phyloP scores from a whole-genome alignment of 2,888 invertebrate species.

The Lysandra coridon region DNA sequence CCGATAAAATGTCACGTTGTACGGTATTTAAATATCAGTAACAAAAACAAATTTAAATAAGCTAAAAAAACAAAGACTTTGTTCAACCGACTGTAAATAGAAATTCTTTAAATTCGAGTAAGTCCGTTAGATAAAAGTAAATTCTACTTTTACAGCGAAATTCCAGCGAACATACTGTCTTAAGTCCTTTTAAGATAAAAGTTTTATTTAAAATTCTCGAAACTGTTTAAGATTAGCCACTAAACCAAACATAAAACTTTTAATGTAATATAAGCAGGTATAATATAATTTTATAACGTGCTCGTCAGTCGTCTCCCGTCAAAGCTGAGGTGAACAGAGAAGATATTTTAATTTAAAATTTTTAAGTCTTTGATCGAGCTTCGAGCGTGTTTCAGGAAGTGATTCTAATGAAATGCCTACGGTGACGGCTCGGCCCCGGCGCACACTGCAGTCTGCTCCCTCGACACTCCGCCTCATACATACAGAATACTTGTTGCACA shows the following conservation, averaged over 20 bases:
- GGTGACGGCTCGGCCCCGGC: background rate
- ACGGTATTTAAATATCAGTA: background rate
- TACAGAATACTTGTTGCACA: background rate
- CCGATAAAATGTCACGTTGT: no score
- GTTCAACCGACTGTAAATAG: background rate
- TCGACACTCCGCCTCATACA: background rate
- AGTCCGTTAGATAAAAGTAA: slow-evolving; percentile 11
- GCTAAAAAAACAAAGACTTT: background rate
- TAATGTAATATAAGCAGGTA: background rate
- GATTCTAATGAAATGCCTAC: slow-evolving; percentile 24
- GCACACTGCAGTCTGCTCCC: background rate
- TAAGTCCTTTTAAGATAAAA: slow-evolving; percentile 12
- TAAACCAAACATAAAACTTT: background rate
- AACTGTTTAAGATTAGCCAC: background rate
- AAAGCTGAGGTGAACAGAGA: background rate
- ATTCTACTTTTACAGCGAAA: slow-evolving; percentile 5
- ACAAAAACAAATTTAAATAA: background rate
- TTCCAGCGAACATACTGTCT: slow-evolving; percentile 10
- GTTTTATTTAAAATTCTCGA: slow-evolving; percentile 8
- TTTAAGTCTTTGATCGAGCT: slow-evolving; percentile 17
- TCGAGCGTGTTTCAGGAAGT: slow-evolving; percentile 16
- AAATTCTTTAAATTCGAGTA: slow-evolving; percentile 12
- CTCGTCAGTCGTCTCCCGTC: background rate
- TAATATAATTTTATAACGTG: slow-evolving; percentile 4
- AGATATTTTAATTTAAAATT: slow-evolving; percentile 9